Evolutionary conservation across 1,140 invertebrate species (phyloP).

Genomic region (Drosophila santomea): DNA sequence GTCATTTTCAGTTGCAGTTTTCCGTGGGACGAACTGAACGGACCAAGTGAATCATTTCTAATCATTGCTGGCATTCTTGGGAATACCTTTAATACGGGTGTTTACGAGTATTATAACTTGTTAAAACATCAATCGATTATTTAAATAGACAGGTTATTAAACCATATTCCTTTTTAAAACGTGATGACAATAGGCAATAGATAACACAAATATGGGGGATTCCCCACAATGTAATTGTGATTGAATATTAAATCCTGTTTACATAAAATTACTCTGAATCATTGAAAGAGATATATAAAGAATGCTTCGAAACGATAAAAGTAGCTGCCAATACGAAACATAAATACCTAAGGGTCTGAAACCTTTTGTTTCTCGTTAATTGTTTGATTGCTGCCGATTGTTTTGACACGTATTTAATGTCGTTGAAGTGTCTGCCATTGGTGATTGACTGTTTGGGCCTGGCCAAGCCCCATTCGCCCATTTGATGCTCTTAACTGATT

Average conservation of each 20-base stretch:
- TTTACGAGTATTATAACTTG: not conserved
- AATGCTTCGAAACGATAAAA: not conserved
- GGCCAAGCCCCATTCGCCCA: conserved; percentile 14
- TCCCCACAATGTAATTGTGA: not conserved
- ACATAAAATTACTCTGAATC: not conserved
- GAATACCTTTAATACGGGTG: not conserved
- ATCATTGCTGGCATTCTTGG: not conserved
- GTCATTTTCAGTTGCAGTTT: conserved; percentile 7
- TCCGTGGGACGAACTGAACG: conserved; percentile 14
- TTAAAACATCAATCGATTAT: not conserved
- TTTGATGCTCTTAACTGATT: conserved; percentile 47
- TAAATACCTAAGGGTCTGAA: not conserved
- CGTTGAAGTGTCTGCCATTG: conserved; percentile 17
- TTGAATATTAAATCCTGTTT: not conserved
- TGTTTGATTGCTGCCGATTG: conserved; percentile 40
- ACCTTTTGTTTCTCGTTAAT: conserved; percentile 33
- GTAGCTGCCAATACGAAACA: conserved; percentile 2
- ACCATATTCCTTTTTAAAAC: no score
- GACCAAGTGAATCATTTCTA: conserved; percentile 29
- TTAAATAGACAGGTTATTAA: no score
- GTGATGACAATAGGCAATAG: no score
- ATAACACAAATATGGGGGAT: no score
- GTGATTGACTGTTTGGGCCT: conserved; percentile 24
- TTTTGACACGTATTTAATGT: conserved; percentile 49
- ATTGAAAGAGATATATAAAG: not conserved